Evolutionary conservation across 2,888 invertebrate genomes (phyloP), one percentile per base, ranked within the genome.

Genomic region (Drosophila kambysellisi): DNA sequence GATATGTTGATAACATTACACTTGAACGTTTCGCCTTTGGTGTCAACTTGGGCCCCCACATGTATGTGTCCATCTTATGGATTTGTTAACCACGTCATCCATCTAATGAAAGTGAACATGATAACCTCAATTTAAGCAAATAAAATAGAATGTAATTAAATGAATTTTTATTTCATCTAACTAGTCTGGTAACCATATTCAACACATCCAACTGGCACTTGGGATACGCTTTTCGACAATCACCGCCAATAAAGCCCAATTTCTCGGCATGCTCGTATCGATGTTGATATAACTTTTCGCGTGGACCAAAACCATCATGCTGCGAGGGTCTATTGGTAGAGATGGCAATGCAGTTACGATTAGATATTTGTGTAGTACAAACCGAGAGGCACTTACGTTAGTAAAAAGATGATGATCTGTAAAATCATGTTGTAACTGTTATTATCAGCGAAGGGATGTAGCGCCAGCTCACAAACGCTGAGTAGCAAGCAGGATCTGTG

Each of bases 401-500:
- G 94, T 56, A 96, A 91, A 83, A 95, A 95, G 62, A 94, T 94
- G 52, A 96, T 93, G 37, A 96, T 92, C 92, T 96, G 96, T 63
- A 95, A 95, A 0, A 96, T 91, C 11, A 97, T 91, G 7, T 37
- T 92, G 81, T 95, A 94, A 57, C 94, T 94, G n/a, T 91, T 88
- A 32, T 82, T 93, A 17, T 89, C 86, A 63, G 94, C 94, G 17
- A 96, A 92, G 0, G 96, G 96, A 82, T 95, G 94, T 61, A 94
- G 94, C 6, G 96, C 95, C 30, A 96, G 92, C 83, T 96, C 95
- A 79, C 96, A 96, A 58, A 96, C 94, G 54, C 95, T 94, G 79
- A 94, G 94, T 58, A 96, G 91, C 41, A 96, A 93, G 84, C 96
- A 96, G 32, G 94, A 94, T 5, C 95, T 96, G 73, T 95, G 94